These are phyloP conservation scores for Coleophora deauratella DNA, from an alignment of 2,888 invertebrate genomes.

Conservation along the genomic window DNA sequence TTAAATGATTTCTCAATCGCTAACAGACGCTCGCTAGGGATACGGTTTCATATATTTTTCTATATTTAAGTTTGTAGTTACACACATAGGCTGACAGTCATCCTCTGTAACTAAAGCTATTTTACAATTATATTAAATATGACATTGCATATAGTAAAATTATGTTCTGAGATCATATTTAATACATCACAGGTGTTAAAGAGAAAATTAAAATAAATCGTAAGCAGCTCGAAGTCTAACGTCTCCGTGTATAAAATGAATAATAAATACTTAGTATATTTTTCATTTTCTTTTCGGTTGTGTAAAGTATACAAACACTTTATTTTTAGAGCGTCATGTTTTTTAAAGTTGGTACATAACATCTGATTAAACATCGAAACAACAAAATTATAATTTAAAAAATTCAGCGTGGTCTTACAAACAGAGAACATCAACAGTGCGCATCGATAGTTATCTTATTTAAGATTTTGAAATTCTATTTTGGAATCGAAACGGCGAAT, in stretches of 20 bases:
- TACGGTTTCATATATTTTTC: conserved; percentile 24
- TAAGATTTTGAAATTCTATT: conserved; percentile 9
- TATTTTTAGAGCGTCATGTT: no score
- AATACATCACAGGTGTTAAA: conserved; percentile 80
- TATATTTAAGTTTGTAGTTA: conserved; percentile 18
- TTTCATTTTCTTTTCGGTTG: background rate
- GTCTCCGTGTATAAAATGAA: conserved; percentile 5
- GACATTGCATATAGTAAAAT: conserved; percentile 68
- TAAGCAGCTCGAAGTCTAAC: conserved; percentile 13
- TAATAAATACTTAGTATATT: background rate
- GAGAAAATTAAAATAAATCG: conserved; percentile 40
- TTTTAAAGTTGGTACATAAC: conserved; percentile 26
- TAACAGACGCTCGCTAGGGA: conserved; percentile 39
- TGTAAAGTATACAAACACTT: background rate
- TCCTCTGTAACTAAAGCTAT: conserved; percentile 44
- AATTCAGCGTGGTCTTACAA: conserved; percentile 38
- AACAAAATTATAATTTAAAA: conserved; percentile 48
- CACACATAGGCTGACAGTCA: conserved; percentile 17
- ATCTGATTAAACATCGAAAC: conserved; percentile 34
- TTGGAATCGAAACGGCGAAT: no score
- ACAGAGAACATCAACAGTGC: conserved; percentile 21
- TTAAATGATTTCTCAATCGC: conserved; percentile 63
- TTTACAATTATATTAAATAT: conserved; percentile 62
- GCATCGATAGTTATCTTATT: conserved; percentile 12
- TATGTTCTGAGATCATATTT: conserved; percentile 78